Evolutionary conservation across 2,113 vertebrate species (phyloP), one percentile per base, ranked within the genome.

Genomic region (Rhineura floridana): DNA sequence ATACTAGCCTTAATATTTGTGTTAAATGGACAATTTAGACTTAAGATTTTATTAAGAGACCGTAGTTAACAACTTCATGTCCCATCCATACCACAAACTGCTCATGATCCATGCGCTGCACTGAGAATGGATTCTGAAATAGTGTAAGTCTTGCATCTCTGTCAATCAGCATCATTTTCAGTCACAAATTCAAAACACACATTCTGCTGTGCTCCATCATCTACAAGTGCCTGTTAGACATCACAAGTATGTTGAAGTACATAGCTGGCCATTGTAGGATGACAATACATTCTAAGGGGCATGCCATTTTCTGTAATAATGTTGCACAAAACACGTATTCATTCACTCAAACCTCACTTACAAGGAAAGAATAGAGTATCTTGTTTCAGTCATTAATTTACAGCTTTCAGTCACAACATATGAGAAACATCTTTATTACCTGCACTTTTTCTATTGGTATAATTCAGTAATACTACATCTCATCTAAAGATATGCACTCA

Each of bases 401-500:
- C 70, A 69, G 33, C 78, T 69, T 86, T 55, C 78, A 81, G 17
- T 93, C 72, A 93, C 91, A 83, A 78, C 88, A 88, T 1, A 2
- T 4, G 42, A 92, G 36, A 88, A 92, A 89, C 33, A 81, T 0
- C 0, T 86, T 85, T 25, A 62, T 81, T 87, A 88, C 80, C 77
- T 88, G 85, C 73, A 79, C 17, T 83, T 84, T 91, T 81, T 80
- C 90, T 91, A 86, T 76, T 78, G 44, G 48, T 73, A 67, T 88
- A 90, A 88, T 90, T 86, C 92, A 90, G 81, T 92, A 88, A 91
- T 89, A 50, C 81, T 25, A 91, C 80, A 93, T 90, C 90, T 94
- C 83, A 62, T 89, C 93, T 62, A 85, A 93, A 90, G 91, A 94
- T 90, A 94, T 39, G 87, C 30, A 90, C 90, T 83, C 93, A 91